phyloP scores from a whole-genome alignment of 2,888 invertebrate genomes.

The Arge pagana region DNA sequence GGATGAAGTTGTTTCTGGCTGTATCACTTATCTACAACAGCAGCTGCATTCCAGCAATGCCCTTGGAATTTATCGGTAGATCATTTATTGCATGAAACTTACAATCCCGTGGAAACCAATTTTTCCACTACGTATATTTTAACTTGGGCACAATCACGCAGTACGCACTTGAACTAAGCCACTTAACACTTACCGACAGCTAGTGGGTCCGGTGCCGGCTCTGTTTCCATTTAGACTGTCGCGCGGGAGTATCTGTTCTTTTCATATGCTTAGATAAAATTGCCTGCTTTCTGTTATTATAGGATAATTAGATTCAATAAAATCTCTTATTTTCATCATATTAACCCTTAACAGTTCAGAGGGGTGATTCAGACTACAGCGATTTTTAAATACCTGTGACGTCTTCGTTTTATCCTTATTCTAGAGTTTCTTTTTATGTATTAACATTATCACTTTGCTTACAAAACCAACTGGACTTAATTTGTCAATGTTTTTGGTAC shows the following conservation, averaged over 20 bases:
- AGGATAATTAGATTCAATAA: no score
- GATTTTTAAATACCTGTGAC: neutral
- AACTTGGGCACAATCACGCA: neutral
- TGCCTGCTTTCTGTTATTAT: conserved; percentile 15
- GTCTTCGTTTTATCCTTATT: neutral
- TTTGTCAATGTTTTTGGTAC: neutral
- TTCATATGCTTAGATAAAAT: conserved; percentile 17
- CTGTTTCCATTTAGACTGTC: conserved; percentile 9
- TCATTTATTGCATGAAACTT: neutral
- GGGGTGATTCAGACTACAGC: no score
- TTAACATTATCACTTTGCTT: neutral
- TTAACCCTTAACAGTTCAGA: no score
- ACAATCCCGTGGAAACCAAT: neutral
- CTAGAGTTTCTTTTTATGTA: neutral
- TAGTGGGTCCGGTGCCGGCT: conserved; percentile 13
- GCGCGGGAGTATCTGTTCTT: conserved; percentile 13
- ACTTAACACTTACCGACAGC: no score
- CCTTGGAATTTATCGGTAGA: conserved; percentile 80
- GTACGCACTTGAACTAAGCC: neutral
- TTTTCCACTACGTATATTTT: conserved; percentile 2
- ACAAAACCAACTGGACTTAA: neutral
- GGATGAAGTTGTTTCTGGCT: conserved; percentile 80
- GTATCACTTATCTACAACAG: conserved; percentile 81
- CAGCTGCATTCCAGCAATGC: conserved; percentile 88
- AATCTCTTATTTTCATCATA: no score